Evolutionary conservation across 2,888 invertebrate genomes (phyloP), one percentile per base, ranked within the genome.

Genomic region (Fabriciana adippe): DNA sequence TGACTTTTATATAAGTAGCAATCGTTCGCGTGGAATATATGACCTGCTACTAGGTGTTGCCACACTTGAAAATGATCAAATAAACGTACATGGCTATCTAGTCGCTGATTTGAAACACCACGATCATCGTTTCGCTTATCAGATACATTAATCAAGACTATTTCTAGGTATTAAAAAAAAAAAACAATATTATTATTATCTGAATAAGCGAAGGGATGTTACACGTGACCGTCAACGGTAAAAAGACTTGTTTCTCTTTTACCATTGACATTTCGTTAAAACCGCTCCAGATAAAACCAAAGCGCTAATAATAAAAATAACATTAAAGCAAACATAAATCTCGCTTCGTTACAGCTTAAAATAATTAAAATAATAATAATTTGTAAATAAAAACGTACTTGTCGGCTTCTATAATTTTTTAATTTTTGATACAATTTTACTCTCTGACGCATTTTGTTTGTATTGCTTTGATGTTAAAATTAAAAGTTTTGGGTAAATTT

Each of bases 91-190:
- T 78, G 91, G 90, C 87, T 89, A 83, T 82, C 89, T 87, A 81
- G 91, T 85, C 92, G 92, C 87, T 91, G 92, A 90, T 92, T 90
- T 92, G 92, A 90, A 79, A 84, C 90, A 89, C 90, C 92, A 92
- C 92, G 82, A 73, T 82, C 90, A 88, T 88, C 87, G 76, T 87
- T 85, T 87, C 89, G 88, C 89, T 90, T 85, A 79, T 81, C 87
- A 85, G 84, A 83, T 63, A 1, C 11, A 16, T 18, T 31, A 16
- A 66, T 72, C 67, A 60, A 26, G 45, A 16, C 61, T 31, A 51
- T 18, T 8, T 2, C 14, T 41, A 8, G 18, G 6, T 15, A 8
- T 35, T 67, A 72, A 72, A 73, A 75, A 72, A 73, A 75, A 69
- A 72, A 76, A 76, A 77, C 68, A 74, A 76, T 72, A 75, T 79